A percentile compares a stretch with the other conserved stretches of the same genome.
These are phyloP conservation scores for Hirtodrosophila histrioides DNA, from an alignment of 2,888 invertebrate species.

Conservation along the genomic window DNA sequence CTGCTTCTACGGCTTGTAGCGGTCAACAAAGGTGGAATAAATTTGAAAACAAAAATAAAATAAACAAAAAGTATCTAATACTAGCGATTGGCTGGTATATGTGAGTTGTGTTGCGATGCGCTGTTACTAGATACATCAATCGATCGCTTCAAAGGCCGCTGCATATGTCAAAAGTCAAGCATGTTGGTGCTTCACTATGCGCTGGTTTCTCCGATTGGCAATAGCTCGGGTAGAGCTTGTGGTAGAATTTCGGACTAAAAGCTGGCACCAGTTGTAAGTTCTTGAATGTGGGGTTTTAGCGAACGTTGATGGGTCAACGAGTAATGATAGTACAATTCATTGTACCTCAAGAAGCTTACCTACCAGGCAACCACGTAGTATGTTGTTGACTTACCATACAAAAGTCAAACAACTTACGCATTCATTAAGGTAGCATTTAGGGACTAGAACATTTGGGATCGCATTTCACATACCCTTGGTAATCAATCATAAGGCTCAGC, in stretches of 20 bases:
- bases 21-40: slow-evolving; percentile 72
- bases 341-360: slow-evolving; percentile 17
- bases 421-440: slow-evolving; percentile 39
- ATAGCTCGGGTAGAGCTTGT: background rate
- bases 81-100: background rate
- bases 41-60: slow-evolving; percentile 40
- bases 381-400: slow-evolving; percentile 46
- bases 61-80: slow-evolving; percentile 4
- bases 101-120: slow-evolving; percentile 37
- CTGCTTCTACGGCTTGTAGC: slow-evolving; percentile 55
- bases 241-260: slow-evolving; percentile 41
- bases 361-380: no score
- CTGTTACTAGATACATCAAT: slow-evolving; percentile 60
- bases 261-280: slow-evolving; percentile 5
- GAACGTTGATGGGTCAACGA: slow-evolving; percentile 25
- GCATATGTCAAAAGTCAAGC: slow-evolving; percentile 75
- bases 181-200: slow-evolving; percentile 9
- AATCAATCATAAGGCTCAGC: no score
- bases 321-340: slow-evolving; percentile 29
- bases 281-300: slow-evolving; percentile 12
- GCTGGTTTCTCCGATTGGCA: slow-evolving; percentile 28
- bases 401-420: slow-evolving; percentile 60
- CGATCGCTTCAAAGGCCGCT: slow-evolving; percentile 69
- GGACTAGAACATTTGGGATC: background rate
- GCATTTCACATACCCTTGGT: slow-evolving; percentile 29